Evolutionary conservation across 2,797 vertebrate species (phyloP), one percentile per base, ranked within the genome.

Genomic region (Vespertilio murinus): DNA sequence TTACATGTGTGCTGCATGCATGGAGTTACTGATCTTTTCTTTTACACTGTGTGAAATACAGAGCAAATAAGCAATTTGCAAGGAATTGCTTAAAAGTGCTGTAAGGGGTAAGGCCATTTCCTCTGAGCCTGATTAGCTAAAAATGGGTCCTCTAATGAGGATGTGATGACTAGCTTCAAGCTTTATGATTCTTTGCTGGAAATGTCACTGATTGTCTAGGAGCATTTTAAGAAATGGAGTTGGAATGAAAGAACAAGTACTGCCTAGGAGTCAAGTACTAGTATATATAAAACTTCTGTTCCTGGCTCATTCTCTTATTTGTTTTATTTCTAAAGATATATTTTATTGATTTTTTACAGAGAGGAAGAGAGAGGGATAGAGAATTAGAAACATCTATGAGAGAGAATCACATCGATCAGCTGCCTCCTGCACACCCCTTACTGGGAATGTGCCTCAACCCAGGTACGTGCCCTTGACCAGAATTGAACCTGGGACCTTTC

Each of bases 131-230:
- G 65, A 89, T 92, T 67, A 95, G 33, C 40, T 89, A 90, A 86
- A 94, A 96, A 85, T 90, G 35, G 70, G 3, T 88, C 86, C 49
- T 91, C 61, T 85, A 20, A 95, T 77, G 65, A 96, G 30, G 80
- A 59, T 91, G 20, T 89, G 65, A 97, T 89, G 77, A 69, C 75
- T 78, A 56, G 61, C 77, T 74, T 91, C 52, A 84, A 79, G 38
- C 42, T 67, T 88, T 74, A 88, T 70, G 67, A 84, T 73, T 89
- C 38, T 88, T 83, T 96, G n/a, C 74, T 88, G 42, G 52, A 95
- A 96, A 91, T 91, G 59, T 6, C 45, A 82, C 75, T 80, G 47
- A 88, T 92, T 86, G 91, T 77, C 40, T 91, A 49, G 79, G 33
- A 81, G 12, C 33, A 81, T 87, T 94, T 92, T 89, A 93, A 80